These are phyloP conservation scores for Delia radicum DNA, from an alignment of 1,140 invertebrate species.

Conservation along the genomic window DNA sequence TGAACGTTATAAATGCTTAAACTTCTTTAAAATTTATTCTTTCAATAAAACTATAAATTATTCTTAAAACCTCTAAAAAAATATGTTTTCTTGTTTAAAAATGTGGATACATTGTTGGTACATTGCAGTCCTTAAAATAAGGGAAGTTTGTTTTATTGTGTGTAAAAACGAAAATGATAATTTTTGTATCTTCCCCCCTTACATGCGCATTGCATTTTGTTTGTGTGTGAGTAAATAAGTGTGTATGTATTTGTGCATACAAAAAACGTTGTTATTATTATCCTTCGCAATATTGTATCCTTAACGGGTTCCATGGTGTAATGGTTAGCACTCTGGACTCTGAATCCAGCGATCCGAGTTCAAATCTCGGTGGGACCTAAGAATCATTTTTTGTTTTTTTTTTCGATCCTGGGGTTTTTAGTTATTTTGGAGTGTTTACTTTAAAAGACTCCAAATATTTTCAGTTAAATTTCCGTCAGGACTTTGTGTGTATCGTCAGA, in stretches of 20 bases:
- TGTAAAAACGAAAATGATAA: too few species aligned
- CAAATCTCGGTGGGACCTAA: constrained; percentile 79
- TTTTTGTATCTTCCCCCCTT: neutral
- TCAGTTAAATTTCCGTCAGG: too few species aligned
- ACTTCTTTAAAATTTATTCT: neutral
- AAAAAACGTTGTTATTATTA: neutral
- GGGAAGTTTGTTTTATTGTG: neutral
- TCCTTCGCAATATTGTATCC: neutral
- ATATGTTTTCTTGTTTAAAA: neutral
- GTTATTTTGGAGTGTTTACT: too few species aligned
- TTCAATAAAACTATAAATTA: neutral
- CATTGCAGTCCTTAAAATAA: too few species aligned
- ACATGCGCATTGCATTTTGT: neutral
- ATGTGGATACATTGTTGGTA: neutral
- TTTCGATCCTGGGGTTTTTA: too few species aligned
- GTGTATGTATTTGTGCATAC: neutral
- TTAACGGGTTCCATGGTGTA: constrained; percentile 75
- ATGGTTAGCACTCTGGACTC: constrained; percentile 90
- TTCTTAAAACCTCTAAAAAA: neutral
- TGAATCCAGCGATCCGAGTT: constrained; percentile 89
- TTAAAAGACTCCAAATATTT: too few species aligned
- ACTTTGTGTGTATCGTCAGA: too few species aligned
- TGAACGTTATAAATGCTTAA: neutral
- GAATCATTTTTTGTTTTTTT: neutral
- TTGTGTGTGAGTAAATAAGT: neutral